Percentiles rank a stretch among this genome's conserved stretches.
Conservation (phyloP, 2,888 invertebrate species). For the Tipula helvola region DNA sequence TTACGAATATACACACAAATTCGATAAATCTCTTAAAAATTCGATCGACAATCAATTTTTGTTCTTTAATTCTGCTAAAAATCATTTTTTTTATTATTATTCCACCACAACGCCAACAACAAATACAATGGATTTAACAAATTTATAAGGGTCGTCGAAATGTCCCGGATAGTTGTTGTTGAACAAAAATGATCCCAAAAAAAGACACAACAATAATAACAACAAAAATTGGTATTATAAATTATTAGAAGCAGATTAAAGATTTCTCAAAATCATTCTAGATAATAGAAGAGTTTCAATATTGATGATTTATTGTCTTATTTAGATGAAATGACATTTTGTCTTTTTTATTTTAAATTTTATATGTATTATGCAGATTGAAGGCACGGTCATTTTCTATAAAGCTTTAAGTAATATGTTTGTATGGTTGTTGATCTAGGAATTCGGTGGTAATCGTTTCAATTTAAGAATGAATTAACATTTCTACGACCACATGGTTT, state of each 20-base stretch:
- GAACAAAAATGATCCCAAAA: background rate
- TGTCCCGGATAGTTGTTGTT: background rate
- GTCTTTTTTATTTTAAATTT: background rate
- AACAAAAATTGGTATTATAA: background rate
- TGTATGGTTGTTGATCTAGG: background rate
- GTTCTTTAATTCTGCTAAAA: background rate
- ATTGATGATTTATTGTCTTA: background rate
- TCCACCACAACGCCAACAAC: background rate
- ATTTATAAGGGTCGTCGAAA: background rate
- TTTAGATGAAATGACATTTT: background rate
- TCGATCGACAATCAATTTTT: background rate
- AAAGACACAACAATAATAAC: background rate
- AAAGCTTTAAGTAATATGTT: background rate
- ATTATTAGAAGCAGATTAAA: background rate
- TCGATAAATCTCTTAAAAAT: background rate
- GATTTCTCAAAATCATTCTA: background rate
- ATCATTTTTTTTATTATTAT: background rate
- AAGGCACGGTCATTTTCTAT: background rate
- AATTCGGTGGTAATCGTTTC: background rate
- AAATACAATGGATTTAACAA: background rate
- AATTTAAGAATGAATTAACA: background rate
- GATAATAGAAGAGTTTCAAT: background rate
- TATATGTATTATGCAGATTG: background rate
- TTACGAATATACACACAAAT: background rate
- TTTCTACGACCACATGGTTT: background rate